phyloP scores from a whole-genome alignment of 2,888 invertebrate genomes.

The Flabesymbios commensalis region DNA sequence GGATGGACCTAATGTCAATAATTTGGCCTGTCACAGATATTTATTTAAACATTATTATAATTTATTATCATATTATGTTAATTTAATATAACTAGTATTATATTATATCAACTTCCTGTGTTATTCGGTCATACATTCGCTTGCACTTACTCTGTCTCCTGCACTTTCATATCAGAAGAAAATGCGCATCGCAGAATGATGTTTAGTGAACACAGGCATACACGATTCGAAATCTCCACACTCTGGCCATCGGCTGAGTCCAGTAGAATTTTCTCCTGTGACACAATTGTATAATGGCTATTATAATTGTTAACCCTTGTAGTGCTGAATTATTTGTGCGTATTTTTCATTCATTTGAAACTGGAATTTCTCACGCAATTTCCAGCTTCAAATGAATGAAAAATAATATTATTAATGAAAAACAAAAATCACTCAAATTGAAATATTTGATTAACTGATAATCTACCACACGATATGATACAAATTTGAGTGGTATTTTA shows the following conservation, averaged over 20 bases:
- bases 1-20: not conserved
- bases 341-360: no score
- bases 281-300: no score
- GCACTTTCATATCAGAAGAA: slow-evolving; percentile 44
- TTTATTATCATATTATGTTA: not conserved
- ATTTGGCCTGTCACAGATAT: not conserved
- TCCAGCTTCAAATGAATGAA: no score
- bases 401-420: no score
- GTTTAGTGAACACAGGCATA: slow-evolving; percentile 43
- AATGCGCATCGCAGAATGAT: slow-evolving; percentile 49
- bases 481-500: no score
- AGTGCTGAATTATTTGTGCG: no score
- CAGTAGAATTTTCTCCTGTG: slow-evolving; percentile 37
- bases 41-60: not conserved
- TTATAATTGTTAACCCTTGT: no score
- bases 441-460: no score
- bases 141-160: slow-evolving; percentile 34
- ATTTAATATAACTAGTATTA: not conserved
- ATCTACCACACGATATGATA: no score
- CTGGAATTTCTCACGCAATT: no score
- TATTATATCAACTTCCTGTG: not conserved
- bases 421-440: no score
- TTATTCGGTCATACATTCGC: not conserved
- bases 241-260: slow-evolving; percentile 31
- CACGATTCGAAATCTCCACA: slow-evolving; percentile 36